Conservation (phyloP, 2,888 invertebrate genomes). For the Adineta ricciae region DNA sequence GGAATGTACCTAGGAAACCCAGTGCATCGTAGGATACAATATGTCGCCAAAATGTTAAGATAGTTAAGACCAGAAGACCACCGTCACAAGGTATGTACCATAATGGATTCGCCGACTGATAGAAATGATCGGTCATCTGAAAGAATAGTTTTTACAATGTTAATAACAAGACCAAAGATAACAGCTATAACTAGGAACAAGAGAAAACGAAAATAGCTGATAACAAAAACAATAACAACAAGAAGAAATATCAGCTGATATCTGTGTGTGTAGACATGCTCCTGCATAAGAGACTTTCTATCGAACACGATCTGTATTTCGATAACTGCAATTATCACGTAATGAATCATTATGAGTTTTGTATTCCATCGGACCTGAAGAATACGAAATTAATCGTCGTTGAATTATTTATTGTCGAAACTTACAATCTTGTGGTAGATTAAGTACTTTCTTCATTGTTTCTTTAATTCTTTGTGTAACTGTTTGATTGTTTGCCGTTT, state of each 20-base stretch:
- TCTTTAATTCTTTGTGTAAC: constrained; percentile 84
- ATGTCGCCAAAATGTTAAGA: not conserved
- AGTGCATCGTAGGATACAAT: not conserved
- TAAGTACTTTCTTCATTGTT: constrained; percentile 81
- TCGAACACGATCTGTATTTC: constrained; percentile 27
- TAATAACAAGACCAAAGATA: not conserved
- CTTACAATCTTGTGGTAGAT: constrained; percentile 61
- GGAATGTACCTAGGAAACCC: not conserved
- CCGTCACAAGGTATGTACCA: not conserved
- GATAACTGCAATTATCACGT: constrained; percentile 31
- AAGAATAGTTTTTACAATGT: not conserved
- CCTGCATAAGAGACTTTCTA: not conserved
- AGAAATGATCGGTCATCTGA: not conserved
- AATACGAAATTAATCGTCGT: not conserved
- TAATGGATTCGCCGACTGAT: not conserved
- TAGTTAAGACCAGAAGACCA: not conserved
- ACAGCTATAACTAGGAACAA: not conserved
- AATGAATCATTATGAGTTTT: constrained; percentile 33
- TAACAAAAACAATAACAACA: not conserved
- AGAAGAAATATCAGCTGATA: too few relatives aligned
- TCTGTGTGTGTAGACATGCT: not conserved
- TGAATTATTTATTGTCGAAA: too few relatives aligned
- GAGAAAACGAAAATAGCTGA: not conserved
- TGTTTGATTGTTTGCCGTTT: constrained; percentile 59
- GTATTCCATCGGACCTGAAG: constrained; percentile 24